Conservation (phyloP, 1,140 invertebrate genomes). For the Apocrypta bakeri region DNA sequence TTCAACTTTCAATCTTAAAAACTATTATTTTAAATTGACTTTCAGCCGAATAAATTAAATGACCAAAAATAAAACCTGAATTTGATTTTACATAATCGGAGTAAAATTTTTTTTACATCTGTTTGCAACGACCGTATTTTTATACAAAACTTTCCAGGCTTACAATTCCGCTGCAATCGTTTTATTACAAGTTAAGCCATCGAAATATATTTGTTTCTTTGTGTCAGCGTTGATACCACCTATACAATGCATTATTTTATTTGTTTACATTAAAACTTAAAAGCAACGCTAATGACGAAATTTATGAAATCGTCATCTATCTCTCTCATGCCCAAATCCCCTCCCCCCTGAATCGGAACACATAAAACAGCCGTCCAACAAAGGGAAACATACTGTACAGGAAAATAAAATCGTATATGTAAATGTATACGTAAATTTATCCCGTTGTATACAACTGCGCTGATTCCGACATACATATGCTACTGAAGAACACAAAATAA, state of each 20-base stretch:
- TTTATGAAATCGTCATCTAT: not conserved
- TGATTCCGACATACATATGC: slow-evolving; percentile 3
- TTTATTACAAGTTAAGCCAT: too few relatives aligned
- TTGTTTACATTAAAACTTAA: not conserved
- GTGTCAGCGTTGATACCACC: too few relatives aligned
- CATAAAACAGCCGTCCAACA: not conserved
- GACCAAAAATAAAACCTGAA: too few relatives aligned
- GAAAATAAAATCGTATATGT: slow-evolving; percentile 13
- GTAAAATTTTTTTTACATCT: too few relatives aligned
- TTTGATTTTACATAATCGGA: too few relatives aligned
- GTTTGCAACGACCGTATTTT: too few relatives aligned
- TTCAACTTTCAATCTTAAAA: too few relatives aligned
- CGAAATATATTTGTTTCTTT: too few relatives aligned
- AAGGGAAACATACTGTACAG: not conserved
- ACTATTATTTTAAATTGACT: too few relatives aligned
- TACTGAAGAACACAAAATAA: slow-evolving; percentile 6
- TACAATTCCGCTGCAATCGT: too few relatives aligned
- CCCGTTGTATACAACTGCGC: not conserved
- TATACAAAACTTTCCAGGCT: too few relatives aligned
- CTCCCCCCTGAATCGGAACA: not conserved
- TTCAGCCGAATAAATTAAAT: too few relatives aligned
- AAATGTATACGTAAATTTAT: slow-evolving; percentile 16
- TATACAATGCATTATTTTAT: not conserved
- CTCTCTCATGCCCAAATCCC: not conserved
- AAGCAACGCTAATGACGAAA: not conserved